Percentiles rank a stretch among this genome's conserved stretches.
Conservation (phyloP, 2,113 vertebrate species). For the Oryzias celebensis region DNA sequence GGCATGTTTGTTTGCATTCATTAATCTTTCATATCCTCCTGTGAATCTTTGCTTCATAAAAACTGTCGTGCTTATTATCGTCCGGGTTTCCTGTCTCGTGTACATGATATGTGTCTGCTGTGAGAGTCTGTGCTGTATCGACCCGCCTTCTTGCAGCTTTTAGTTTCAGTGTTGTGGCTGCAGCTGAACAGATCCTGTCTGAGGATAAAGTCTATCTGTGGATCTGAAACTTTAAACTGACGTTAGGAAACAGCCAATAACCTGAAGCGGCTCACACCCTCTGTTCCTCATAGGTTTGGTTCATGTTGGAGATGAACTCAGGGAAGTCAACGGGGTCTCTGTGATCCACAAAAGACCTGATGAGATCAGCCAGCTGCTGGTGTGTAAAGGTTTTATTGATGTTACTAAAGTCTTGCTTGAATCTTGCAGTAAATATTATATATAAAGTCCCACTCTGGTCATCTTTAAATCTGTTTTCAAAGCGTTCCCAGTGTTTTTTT, state of each 20-base stretch:
- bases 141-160: constrained; percentile 23
- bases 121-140: neutral
- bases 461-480: too few relatives aligned
- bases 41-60: constrained; percentile 32
- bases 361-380: constrained; percentile 97
- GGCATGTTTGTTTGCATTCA: neutral
- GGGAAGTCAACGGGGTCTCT: constrained; percentile 91
- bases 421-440: too few relatives aligned
- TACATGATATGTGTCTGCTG: neutral
- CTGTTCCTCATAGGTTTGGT: constrained; percentile 83
- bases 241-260: constrained; percentile 14
- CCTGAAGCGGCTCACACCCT: neutral
- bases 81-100: too few relatives aligned
- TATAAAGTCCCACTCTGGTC: too few relatives aligned
- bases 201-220: constrained; percentile 12
- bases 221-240: constrained; percentile 21
- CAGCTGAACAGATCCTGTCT: constrained; percentile 18
- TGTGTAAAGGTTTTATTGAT: constrained; percentile 49
- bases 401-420: too few relatives aligned
- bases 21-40: constrained; percentile 36
- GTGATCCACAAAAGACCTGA: constrained; percentile 93
- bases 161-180: constrained; percentile 50
- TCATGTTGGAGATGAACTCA: constrained; percentile 93
- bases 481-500: too few relatives aligned
- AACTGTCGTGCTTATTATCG: neutral